These are phyloP conservation scores for Bufo bufo DNA, from an alignment of 2,113 vertebrate species.

Conservation along the genomic window DNA sequence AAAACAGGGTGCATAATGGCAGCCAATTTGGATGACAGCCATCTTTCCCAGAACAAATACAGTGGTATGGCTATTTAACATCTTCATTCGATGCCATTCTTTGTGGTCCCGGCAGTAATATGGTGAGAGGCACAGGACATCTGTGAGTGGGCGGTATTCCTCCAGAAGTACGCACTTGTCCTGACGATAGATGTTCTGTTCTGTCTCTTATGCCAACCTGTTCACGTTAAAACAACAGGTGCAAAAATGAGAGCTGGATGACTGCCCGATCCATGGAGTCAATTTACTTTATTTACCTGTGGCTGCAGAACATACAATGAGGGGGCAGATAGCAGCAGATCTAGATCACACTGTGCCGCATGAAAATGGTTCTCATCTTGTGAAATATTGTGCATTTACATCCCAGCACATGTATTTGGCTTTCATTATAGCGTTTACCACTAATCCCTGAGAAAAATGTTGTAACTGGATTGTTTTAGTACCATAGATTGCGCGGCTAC, in stretches of 20 bases:
- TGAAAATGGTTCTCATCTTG: not conserved
- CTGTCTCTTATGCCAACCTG: not conserved
- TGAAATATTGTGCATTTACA: not conserved
- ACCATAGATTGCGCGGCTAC: too few species aligned
- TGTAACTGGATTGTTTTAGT: too few species aligned
- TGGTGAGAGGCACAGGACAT: not conserved
- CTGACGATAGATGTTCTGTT: not conserved
- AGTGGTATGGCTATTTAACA: too few species aligned
- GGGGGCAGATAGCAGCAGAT: not conserved
- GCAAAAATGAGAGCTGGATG: not conserved
- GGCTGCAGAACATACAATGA: not conserved
- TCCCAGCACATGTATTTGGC: not conserved
- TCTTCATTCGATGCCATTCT: too few species aligned
- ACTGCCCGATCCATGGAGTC: not conserved
- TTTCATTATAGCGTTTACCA: too few species aligned
- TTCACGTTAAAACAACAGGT: not conserved
- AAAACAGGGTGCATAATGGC: too few species aligned
- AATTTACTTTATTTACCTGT: not conserved
- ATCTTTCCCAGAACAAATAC: too few species aligned
- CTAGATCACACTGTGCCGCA: too few species aligned
- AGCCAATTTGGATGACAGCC: too few species aligned
- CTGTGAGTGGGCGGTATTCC: not conserved
- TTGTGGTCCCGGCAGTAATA: not conserved
- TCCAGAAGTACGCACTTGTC: not conserved
- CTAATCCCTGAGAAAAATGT: too few species aligned